phyloP scores from a whole-genome alignment of 2,888 invertebrate species.

The Lasioglossum oenotherae region DNA sequence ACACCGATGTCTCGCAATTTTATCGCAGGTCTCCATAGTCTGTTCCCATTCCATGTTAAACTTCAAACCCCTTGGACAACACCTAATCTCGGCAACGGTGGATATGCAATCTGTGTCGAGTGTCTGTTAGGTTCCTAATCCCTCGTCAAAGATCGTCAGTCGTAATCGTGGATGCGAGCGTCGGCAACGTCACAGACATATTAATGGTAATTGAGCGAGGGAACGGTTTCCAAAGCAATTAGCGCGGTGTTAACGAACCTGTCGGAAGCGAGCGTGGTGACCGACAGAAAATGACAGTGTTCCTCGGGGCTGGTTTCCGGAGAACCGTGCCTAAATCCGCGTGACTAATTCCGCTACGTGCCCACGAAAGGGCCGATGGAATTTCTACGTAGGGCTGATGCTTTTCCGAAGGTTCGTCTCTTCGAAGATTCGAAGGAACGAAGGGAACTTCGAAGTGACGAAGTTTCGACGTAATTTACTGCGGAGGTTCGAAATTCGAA shows the following conservation, averaged over 20 bases:
- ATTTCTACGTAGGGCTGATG: conserved; percentile 22
- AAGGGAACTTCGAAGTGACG: too few species aligned
- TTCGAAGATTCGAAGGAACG: too few species aligned
- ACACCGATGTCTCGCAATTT: conserved; percentile 19
- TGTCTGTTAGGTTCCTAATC: background rate
- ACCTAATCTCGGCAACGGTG: background rate
- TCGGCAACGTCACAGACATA: background rate
- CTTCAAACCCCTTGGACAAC: background rate
- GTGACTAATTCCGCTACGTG: conserved; percentile 65
- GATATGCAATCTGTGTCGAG: too few species aligned
- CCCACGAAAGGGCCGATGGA: conserved; percentile 58
- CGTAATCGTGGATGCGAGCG: background rate
- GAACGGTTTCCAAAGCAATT: background rate
- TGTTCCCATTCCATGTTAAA: background rate
- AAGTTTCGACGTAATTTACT: too few species aligned
- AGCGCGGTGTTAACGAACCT: background rate
- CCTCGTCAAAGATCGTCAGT: background rate
- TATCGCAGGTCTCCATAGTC: background rate
- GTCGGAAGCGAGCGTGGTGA: background rate
- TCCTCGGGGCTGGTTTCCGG: background rate
- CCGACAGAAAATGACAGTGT: conserved; percentile 39
- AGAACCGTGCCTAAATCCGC: conserved; percentile 52
- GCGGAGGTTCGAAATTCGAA: too few species aligned
- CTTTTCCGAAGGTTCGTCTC: too few species aligned
- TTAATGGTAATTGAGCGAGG: background rate